phyloP scores from a whole-genome alignment of 1,140 invertebrate genomes.

The Rhopalosiphum padi region DNA sequence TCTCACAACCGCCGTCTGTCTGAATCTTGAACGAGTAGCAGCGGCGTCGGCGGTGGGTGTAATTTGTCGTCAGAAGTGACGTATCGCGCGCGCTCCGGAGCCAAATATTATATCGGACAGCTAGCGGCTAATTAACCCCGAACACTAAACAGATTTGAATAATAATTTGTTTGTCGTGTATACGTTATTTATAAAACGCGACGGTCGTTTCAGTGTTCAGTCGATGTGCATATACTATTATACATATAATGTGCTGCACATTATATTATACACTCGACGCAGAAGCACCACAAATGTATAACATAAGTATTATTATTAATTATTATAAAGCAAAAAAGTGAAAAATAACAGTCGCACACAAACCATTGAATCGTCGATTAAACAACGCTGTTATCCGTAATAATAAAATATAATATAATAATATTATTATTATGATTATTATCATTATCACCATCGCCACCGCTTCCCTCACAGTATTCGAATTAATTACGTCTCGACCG shows the following conservation, averaged over 20 bases:
- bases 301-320: background rate
- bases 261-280: background rate
- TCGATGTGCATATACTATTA: background rate
- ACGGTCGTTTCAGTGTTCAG: background rate
- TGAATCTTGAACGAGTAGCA: background rate
- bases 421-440: background rate
- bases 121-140: constrained; percentile 28
- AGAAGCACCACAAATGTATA: background rate
- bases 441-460: background rate
- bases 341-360: background rate
- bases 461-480: background rate
- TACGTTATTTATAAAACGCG: constrained; percentile 39
- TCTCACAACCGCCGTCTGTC: background rate
- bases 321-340: background rate
- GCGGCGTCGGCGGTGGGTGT: background rate
- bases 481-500: constrained; percentile 43
- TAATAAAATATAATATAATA: too few relatives aligned
- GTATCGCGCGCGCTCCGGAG: background rate
- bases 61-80: constrained; percentile 32
- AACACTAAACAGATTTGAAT: constrained; percentile 47
- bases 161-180: constrained; percentile 28
- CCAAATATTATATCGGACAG: background rate
- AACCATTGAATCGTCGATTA: background rate
- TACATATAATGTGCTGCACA: background rate
- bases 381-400: background rate